phyloP scores from a whole-genome alignment of 2,113 vertebrate genomes.

The Carassius auratus region DNA sequence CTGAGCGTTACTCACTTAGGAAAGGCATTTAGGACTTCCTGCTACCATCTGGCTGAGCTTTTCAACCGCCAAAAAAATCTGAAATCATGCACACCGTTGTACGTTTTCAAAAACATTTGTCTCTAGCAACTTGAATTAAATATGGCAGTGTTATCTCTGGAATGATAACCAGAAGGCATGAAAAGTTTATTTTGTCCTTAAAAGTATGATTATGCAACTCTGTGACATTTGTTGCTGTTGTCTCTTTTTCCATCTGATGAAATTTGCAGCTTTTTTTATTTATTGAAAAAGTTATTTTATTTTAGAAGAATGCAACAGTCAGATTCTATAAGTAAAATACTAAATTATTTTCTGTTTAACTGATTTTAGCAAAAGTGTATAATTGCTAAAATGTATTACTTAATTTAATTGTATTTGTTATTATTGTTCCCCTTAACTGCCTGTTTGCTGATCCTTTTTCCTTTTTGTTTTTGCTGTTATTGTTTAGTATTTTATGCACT shows the following conservation, averaged over 20 bases:
- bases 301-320: no score
- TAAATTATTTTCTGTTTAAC: background rate
- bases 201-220: background rate
- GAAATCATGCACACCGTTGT: slow-evolving; percentile 32
- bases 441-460: background rate
- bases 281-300: no score
- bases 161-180: background rate
- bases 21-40: slow-evolving; percentile 68
- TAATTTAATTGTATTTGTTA: background rate
- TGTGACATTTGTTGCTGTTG: background rate
- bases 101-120: slow-evolving; percentile 31
- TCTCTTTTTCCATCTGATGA: background rate
- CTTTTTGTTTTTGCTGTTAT: background rate
- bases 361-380: background rate
- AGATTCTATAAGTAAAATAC: background rate
- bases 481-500: background rate
- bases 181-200: background rate
- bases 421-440: background rate
- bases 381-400: background rate
- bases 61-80: slow-evolving; percentile 21
- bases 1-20: slow-evolving; percentile 73
- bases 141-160: background rate
- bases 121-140: background rate
- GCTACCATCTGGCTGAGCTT: slow-evolving; percentile 73
- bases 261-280: background rate